Conservation (phyloP, 2,113 vertebrate genomes). For the Perca schrenkii region DNA sequence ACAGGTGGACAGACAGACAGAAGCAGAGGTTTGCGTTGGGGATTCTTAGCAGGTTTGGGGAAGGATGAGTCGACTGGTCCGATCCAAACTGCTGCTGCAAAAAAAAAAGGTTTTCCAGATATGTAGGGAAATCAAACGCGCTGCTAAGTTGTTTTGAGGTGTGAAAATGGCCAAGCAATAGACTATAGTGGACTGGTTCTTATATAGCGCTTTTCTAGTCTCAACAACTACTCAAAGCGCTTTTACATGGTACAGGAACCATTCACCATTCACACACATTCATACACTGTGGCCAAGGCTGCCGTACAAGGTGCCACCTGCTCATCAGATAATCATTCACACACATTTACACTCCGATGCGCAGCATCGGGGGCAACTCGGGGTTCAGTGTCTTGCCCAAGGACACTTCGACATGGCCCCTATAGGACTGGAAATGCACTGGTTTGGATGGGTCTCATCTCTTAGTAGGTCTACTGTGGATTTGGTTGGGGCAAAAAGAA, state of each 20-base stretch:
- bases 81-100: background rate
- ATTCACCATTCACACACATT: no score
- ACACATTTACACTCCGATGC: no score
- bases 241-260: no score
- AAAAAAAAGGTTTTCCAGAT: background rate
- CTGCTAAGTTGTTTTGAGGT: background rate
- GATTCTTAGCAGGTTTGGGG: slow-evolving; percentile 25
- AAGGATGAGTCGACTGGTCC: background rate
- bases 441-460: background rate
- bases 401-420: no score
- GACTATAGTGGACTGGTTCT: no score
- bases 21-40: slow-evolving; percentile 7
- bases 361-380: no score
- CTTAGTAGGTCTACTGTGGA: background rate
- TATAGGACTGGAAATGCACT: background rate
- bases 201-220: no score
- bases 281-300: no score
- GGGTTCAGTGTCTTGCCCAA: no score
- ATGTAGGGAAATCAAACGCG: background rate
- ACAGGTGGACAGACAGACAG: background rate
- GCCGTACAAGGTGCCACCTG: no score
- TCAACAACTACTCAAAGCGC: no score
- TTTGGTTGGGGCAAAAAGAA: background rate
- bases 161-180: background rate
- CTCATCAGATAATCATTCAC: no score